Conservation (phyloP, 2,113 vertebrate genomes). For the Petaurus breviceps region DNA sequence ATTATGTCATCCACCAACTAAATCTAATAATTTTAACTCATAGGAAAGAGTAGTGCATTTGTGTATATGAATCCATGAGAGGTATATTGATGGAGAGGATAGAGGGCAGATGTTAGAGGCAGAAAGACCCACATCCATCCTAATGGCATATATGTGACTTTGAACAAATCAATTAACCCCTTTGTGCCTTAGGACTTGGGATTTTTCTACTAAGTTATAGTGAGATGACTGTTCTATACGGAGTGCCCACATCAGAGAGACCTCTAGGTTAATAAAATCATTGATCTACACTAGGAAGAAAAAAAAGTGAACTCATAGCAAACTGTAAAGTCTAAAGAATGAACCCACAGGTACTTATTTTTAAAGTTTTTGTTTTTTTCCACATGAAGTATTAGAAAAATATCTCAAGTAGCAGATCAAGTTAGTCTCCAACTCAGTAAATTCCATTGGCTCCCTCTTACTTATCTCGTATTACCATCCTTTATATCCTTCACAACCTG, state of each 20-base stretch:
- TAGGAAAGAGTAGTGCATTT: slow-evolving; percentile 19
- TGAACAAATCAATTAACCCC: not conserved
- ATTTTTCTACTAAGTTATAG: not conserved
- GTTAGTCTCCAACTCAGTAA: not conserved
- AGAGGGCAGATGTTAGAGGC: not conserved
- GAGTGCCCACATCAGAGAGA: not conserved
- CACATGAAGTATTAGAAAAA: not conserved
- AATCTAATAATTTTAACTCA: slow-evolving; percentile 6
- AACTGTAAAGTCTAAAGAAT: not conserved
- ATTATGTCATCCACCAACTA: not conserved
- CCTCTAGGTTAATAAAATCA: not conserved
- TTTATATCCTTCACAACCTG: not conserved
- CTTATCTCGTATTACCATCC: not conserved
- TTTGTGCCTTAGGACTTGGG: not conserved
- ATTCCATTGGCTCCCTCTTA: not conserved
- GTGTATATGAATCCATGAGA: not conserved
- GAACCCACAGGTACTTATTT: not conserved
- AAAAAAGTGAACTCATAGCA: not conserved
- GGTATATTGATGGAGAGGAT: not conserved
- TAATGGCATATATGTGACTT: not conserved
- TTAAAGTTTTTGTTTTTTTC: slow-evolving; percentile 20
- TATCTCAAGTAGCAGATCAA: not conserved
- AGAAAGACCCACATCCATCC: not conserved
- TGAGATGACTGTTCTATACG: not conserved
- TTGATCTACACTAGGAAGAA: not conserved